phyloP scores from a whole-genome alignment of 1,140 invertebrate genomes.

The Eumeta japonica region DNA sequence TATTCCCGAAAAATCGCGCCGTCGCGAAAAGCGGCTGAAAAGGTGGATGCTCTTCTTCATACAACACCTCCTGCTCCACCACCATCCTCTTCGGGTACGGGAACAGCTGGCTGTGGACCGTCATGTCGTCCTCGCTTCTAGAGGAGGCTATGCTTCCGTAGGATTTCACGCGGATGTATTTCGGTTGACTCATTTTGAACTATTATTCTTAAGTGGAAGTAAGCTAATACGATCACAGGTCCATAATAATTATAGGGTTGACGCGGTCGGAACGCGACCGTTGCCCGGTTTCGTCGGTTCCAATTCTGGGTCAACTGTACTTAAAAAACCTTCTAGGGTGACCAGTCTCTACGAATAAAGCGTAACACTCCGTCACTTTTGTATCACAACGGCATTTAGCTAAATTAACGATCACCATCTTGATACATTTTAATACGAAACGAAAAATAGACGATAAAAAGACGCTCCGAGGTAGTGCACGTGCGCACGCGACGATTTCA shows the following conservation, averaged over 20 bases:
- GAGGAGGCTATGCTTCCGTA: slow-evolving; percentile 46
- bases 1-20: slow-evolving; percentile 40
- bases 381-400: slow-evolving; percentile 22
- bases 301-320: slow-evolving; percentile 47
- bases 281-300: too few species aligned
- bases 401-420: slow-evolving; percentile 36
- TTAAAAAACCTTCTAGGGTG: slow-evolving; percentile 52
- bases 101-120: slow-evolving; percentile 41
- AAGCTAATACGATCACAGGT: neutral
- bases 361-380: slow-evolving; percentile 32
- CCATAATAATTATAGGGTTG: neutral
- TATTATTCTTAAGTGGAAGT: slow-evolving; percentile 16
- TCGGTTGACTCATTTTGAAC: slow-evolving; percentile 19
- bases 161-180: slow-evolving; percentile 38
- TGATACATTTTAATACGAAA: slow-evolving; percentile 43
- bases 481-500: neutral
- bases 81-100: slow-evolving; percentile 46
- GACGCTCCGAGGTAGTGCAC: neutral
- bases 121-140: slow-evolving; percentile 48
- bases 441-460: neutral
- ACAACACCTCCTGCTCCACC: slow-evolving; percentile 33
- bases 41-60: slow-evolving; percentile 44
- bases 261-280: slow-evolving; percentile 29
- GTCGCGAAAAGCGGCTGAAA: slow-evolving; percentile 39
- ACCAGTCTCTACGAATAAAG: slow-evolving; percentile 41